Evolutionary conservation across 2,113 vertebrate genomes (phyloP).

Genomic region (Gnathonemus longibarbis): DNA sequence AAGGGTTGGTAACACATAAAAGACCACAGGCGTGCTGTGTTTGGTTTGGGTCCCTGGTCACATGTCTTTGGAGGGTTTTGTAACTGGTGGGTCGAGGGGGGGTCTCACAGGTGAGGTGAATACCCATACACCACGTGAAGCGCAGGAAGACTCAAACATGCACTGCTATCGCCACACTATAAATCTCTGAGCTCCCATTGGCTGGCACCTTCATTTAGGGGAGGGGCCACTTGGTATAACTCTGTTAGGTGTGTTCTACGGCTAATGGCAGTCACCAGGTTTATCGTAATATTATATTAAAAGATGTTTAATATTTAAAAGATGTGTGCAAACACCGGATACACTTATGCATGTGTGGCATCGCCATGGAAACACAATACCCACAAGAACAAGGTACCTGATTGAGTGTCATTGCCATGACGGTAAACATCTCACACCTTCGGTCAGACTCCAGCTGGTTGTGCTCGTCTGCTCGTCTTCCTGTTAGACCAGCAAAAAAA

Average conservation of each 20-base stretch:
- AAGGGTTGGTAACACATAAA: conserved; percentile 13
- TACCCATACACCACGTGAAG: background rate
- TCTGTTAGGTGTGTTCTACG: background rate
- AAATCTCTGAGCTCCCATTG: background rate
- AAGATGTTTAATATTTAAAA: no score
- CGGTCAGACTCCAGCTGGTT: background rate
- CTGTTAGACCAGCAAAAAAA: background rate
- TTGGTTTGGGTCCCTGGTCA: background rate
- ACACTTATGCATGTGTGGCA: background rate
- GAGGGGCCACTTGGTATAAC: background rate
- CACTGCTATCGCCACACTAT: background rate
- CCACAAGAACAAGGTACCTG: background rate
- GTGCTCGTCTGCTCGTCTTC: background rate
- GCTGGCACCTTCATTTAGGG: background rate
- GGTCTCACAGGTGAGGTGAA: background rate
- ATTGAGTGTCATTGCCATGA: background rate
- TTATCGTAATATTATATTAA: background rate
- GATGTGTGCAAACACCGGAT: background rate
- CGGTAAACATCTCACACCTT: background rate
- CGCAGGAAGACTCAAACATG: background rate
- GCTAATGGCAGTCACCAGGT: background rate
- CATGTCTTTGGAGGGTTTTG: background rate
- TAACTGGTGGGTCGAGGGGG: background rate
- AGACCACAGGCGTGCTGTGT: background rate
- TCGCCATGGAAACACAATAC: background rate